These are phyloP conservation scores for Arvicanthis niloticus DNA, from an alignment of 2,113 vertebrate genomes.

Conservation along the genomic window DNA sequence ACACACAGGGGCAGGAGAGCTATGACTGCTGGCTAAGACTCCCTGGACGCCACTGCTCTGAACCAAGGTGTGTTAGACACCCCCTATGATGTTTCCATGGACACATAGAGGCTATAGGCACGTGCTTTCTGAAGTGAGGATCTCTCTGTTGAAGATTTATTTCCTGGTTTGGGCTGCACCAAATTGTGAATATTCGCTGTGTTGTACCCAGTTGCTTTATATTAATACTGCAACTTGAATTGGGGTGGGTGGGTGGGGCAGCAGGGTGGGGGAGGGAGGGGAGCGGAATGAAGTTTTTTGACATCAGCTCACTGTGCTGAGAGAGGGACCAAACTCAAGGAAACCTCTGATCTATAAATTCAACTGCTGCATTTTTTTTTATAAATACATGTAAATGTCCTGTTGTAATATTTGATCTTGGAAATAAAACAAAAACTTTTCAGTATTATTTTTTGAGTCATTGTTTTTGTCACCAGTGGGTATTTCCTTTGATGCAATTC, in stretches of 20 bases:
- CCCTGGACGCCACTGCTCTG: constrained; percentile 69
- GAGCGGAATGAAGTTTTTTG: constrained; percentile 65
- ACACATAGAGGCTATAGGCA: constrained; percentile 67
- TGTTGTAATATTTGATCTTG: constrained; percentile 92
- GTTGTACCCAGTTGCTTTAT: constrained; percentile 83
- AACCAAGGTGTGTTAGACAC: constrained; percentile 73
- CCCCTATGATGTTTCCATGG: constrained; percentile 68
- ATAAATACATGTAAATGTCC: constrained; percentile 93
- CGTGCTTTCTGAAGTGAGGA: constrained; percentile 68
- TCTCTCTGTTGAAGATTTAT: constrained; percentile 65
- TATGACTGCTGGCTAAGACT: constrained; percentile 67
- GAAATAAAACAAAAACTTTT: constrained; percentile 89
- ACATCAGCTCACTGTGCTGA: constrained; percentile 88
- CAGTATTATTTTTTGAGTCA: constrained; percentile 80
- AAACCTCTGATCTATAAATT: constrained; percentile 90
- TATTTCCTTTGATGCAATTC: constrained; percentile 15
- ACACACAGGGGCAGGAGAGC: constrained; percentile 44
- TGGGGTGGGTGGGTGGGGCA: constrained; percentile 34
- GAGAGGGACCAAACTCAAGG: constrained; percentile 90
- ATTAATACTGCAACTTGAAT: constrained; percentile 77
- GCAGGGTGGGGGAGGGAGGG: constrained; percentile 66
- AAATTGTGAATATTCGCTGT: constrained; percentile 76
- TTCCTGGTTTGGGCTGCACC: constrained; percentile 79
- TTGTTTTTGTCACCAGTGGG: constrained; percentile 36
- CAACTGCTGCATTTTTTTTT: constrained; percentile 91